Base-by-base conservation (phyloP, 1,140 invertebrate genomes). In the Oscheius sp. region DNA sequence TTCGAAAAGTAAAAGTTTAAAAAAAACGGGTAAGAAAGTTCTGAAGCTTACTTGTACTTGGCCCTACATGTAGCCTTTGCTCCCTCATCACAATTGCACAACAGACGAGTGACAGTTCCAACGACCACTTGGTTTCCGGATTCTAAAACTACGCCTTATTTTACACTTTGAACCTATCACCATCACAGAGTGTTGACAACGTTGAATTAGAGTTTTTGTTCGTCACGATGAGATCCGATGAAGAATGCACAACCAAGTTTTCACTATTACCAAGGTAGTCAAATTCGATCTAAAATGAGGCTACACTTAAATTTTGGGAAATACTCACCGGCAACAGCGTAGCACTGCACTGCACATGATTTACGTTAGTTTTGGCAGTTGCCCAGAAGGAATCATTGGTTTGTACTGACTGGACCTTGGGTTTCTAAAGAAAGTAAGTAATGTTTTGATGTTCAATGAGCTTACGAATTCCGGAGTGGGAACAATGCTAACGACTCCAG, bases 31-130 rank as follows among this genome's bases (percentile, higher is more conserved):
- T n/a, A n/a, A n/a, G n/a, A n/a, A n/a, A n/a, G n/a, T n/a, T n/a
- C n/a, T n/a, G n/a, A n/a, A n/a, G n/a, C n/a, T n/a, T n/a, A n/a
- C n/a, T n/a, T n/a, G 45, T 68, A 68, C 28, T 46, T 32, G 38
- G 35, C 49, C 20, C 67, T 23, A 35, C 67, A 68, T 61, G 49
- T 38, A 1, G 52, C 45, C 34, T 55, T 59, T 0, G 67, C 67
- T 38, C 52, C 67, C 36, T 68, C 67, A 31, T 34, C 67, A 42
- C 67, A 68, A 34, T 68, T 68, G 28, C 67, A 68, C 67, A 68
- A 36, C 7, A 68, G 34, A n/a, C 35, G 36, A 1, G 67, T 68
- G 2, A 38, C 35, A 0, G 35, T 68, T 2, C 49, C 67, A 29
- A 35, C 34, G 1, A 18, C 23, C 15, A 68, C 35, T 42, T 32